Conservation (phyloP, 2,113 vertebrate species). For the Corvus hawaiiensis region DNA sequence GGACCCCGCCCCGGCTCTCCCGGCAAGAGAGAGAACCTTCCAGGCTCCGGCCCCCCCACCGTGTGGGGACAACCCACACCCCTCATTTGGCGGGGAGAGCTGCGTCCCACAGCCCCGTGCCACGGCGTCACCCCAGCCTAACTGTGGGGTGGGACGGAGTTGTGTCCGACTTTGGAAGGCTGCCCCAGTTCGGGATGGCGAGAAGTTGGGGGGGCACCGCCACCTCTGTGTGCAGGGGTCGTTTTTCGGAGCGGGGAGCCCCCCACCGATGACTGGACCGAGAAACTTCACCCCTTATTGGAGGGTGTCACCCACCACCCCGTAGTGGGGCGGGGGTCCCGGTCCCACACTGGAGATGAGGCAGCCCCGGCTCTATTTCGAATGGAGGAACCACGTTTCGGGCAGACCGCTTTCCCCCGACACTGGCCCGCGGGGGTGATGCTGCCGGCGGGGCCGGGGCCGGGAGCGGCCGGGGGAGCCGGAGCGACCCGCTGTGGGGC, state of each 20-base stretch:
- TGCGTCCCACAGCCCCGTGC: not conserved
- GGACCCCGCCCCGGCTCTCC: not conserved
- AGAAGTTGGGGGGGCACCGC: not conserved
- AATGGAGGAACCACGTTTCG: not conserved
- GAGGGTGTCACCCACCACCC: not conserved
- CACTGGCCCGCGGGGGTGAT: not conserved
- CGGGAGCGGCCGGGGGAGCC: not conserved
- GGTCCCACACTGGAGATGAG: not conserved
- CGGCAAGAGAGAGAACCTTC: not conserved
- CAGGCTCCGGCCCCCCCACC: too few relatives aligned
- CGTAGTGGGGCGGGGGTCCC: not conserved
- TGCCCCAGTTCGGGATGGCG: not conserved
- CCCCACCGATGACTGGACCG: not conserved
- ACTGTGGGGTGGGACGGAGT: not conserved
- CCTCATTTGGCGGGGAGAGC: not conserved
- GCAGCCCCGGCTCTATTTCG: not conserved
- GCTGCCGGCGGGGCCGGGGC: conserved; percentile 64
- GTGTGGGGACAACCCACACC: not conserved
- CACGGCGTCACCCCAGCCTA: not conserved
- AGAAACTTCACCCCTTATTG: not conserved
- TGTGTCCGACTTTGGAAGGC: conserved; percentile 6
- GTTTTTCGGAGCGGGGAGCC: not conserved
- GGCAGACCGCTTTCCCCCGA: not conserved
- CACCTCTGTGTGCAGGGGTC: not conserved
- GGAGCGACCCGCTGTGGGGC: not conserved